Conservation (phyloP, 2,888 invertebrate species). For the Eristalis arbustorum region DNA sequence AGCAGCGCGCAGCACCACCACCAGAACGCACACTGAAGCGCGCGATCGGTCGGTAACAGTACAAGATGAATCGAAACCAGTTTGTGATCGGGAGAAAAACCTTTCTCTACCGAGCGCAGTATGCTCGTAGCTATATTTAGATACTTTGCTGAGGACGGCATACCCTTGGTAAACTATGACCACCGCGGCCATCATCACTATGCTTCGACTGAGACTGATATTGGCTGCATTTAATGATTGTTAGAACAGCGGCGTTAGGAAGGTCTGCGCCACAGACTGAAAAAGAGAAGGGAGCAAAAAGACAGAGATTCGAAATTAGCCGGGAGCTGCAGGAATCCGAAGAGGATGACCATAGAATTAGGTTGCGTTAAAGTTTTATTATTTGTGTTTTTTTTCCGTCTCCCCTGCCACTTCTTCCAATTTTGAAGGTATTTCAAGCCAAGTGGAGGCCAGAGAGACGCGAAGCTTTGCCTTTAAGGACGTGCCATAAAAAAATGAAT, state of each 20-base stretch:
- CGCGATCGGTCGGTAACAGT: not conserved
- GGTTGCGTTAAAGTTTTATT: slow-evolving; percentile 42
- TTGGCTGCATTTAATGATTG: slow-evolving; percentile 11
- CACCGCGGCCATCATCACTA: slow-evolving; percentile 24
- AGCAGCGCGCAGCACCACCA: no score
- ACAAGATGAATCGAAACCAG: slow-evolving; percentile 48
- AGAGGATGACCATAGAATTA: slow-evolving; percentile 43
- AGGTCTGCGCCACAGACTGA: no score
- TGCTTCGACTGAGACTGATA: slow-evolving; percentile 33
- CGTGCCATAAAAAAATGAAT: slow-evolving; percentile 17
- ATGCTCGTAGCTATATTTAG: slow-evolving; percentile 6
- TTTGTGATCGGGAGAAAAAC: slow-evolving; percentile 56
- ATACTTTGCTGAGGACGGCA: slow-evolving; percentile 20
- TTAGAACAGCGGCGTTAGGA: not conserved
- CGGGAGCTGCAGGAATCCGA: slow-evolving; percentile 12
- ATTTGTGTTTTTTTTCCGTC: not conserved
- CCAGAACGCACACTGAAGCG: not conserved
- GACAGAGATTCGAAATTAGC: slow-evolving; percentile 39
- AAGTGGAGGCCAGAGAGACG: not conserved
- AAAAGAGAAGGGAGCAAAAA: not conserved
- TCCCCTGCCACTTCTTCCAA: not conserved
- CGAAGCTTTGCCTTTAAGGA: not conserved
- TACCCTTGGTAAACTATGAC: slow-evolving; percentile 27
- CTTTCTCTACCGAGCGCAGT: slow-evolving; percentile 32
- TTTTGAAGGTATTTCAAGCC: slow-evolving; percentile 36